These are phyloP conservation scores for Aplodontia rufa DNA, from an alignment of 2,113 vertebrate genomes.

Conservation along the genomic window DNA sequence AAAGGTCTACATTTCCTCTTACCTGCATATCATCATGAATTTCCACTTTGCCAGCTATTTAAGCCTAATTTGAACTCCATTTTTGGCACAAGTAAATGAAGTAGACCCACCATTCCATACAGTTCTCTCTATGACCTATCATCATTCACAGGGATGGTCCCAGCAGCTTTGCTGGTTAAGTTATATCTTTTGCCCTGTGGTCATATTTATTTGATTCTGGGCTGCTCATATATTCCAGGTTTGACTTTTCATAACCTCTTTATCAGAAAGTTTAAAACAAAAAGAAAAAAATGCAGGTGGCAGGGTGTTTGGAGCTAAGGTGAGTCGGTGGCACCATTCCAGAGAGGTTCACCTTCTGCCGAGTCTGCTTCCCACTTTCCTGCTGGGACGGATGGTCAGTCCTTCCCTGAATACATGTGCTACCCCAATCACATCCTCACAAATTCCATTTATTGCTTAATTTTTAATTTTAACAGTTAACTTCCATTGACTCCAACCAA, in stretches of 20 bases:
- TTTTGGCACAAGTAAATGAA: not conserved
- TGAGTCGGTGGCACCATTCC: not conserved
- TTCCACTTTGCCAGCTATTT: not conserved
- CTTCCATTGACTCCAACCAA: not conserved
- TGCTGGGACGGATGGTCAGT: not conserved
- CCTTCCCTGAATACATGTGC: too few species aligned
- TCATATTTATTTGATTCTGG: not conserved
- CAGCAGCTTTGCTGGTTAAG: not conserved
- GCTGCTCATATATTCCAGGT: not conserved
- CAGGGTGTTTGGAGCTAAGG: too few species aligned
- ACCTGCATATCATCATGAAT: not conserved
- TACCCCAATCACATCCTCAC: not conserved
- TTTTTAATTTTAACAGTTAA: not conserved
- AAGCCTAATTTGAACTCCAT: not conserved
- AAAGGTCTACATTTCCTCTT: not conserved
- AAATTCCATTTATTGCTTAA: too few species aligned
- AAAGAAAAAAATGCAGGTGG: not conserved
- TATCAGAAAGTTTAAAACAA: not conserved
- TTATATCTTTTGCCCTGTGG: not conserved
- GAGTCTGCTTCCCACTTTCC: not conserved
- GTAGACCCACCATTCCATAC: fast-evolving
- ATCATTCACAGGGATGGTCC: not conserved
- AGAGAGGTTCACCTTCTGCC: not conserved
- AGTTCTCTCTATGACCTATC: not conserved
- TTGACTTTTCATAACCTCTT: not conserved